Base-by-base conservation (phyloP, 1,140 invertebrate genomes). In the Tribolium madens region DNA sequence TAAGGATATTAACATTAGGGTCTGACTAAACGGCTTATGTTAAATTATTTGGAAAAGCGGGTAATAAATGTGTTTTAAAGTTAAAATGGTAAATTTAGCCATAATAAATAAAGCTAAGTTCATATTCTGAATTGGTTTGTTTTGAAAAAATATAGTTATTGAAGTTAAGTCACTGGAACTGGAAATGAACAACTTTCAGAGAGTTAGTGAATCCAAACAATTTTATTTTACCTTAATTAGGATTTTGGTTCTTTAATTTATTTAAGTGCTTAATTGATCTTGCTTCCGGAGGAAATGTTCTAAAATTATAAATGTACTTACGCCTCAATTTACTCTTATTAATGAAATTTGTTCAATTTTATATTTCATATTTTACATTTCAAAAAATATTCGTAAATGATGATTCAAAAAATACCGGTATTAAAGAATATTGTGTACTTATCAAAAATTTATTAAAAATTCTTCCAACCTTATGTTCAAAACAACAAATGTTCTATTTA, bases 231-330 rank as follows among this genome's bases (percentile, higher is more conserved):
- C 10, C 18, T 18, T 57, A 4, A 57, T 18, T 57, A 57, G 52
- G 52, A 21, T 57, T 57, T 15, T 57, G 52, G 7, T 57, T 57
- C 17, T 57, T 57, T 57, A 52, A 52, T 57, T 57, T 21, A 57
- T 57, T 21, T 57, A 57, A 57, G 52, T 17, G n/a, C 36, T 4
- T 10, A 21, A 0, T 57, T 57, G 52, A 26, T 57, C 52, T 17
- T 21, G 36, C 52, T 57, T 57, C 52, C 2, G 52, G 18, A 57
- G 52, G n/a, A 57, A 57, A 57, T 57, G 52, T 57, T n/a, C 52
- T 57, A 2, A 57, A 42, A 57, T 57, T 57, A 57, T 57, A 57
- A 57, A 1, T 3, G 6, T 57, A 21, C 52, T 57, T 57, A 21
- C 18, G 3, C 3, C 18, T 21, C 18, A 21, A 21, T 21, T 21